Base-by-base conservation (phyloP, 1,140 invertebrate species). In the Maniola jurtina region DNA sequence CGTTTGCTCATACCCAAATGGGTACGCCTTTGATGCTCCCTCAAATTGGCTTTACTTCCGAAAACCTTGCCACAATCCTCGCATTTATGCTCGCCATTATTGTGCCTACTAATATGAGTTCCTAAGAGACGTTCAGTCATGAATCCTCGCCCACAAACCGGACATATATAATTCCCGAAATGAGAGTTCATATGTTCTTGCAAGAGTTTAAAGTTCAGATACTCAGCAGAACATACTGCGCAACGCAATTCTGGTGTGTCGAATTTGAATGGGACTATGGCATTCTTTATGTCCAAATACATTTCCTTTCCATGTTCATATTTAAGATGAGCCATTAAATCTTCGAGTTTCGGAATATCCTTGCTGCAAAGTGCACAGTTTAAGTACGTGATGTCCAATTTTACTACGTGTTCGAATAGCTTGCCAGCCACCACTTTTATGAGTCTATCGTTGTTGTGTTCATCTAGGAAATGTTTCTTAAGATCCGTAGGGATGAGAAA, bases 61-160 rank as follows among this genome's bases (percentile, higher is more conserved):
- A 84, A 84, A 4, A 71, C 69, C 71, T 84, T 85, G 5, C 76
- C 71, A 59, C 83, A 87, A 11, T 77, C 70, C 0, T 57, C 59
- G 52, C 80, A 84, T 50, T 77, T 80, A 40, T 68, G 75, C 38
- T 80, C 73, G 0, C 77, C 79, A 10, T 57, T 71, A 9, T 76
- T 73, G 42, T 87, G 82, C 13, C 77, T 69, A 13, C 68, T 79
- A 3, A 76, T 61, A n/a, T 89, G 87, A 13, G 68, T 62, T 0
- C 50, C 55, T 6, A 81, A 36, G 11, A 77, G 63, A 11, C 72
- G 69, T 34, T 80, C 72, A 0, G 70, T 81, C 16, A 86, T 74
- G 48, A 79, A 89, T 3, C 75, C 75, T 7, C 96, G 96, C 1
- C 91, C 92, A 79, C 96, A 97, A 7, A 95, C 91, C 57, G 95